Percentiles rank a stretch among this genome's conserved stretches.
phyloP scores from a whole-genome alignment of 2,113 vertebrate species.

The Nerophis lumbriciformis region DNA sequence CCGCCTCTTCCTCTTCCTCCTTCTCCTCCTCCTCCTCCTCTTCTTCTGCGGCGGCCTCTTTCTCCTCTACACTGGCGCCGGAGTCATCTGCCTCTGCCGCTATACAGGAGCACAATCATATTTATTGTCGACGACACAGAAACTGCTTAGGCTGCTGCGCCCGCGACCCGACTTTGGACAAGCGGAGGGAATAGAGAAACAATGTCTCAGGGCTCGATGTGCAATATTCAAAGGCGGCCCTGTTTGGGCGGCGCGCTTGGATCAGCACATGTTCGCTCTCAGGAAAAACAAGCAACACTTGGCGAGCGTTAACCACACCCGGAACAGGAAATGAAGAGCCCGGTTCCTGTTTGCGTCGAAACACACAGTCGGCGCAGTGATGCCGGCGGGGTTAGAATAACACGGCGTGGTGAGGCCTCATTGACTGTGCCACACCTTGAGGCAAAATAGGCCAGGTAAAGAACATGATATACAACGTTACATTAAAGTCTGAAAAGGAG shows the following conservation, averaged over 20 bases:
- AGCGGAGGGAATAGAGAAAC: too few relatives aligned
- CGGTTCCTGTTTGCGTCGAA: constrained; percentile 63
- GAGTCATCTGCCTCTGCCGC: constrained; percentile 52
- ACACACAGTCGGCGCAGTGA: constrained; percentile 43
- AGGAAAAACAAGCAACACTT: constrained; percentile 39
- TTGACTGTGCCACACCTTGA: constrained; percentile 22
- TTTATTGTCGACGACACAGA: background rate
- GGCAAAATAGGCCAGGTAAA: constrained; percentile 26
- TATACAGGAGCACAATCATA: constrained; percentile 11
- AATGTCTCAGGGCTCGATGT: background rate
- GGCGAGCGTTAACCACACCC: constrained; percentile 37
- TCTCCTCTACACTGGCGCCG: constrained; percentile 40
- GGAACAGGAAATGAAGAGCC: constrained; percentile 66
- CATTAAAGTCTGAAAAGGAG: too few relatives aligned
- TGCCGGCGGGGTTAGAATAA: constrained; percentile 52
- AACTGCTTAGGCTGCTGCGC: too few relatives aligned
- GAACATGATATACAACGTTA: too few relatives aligned
- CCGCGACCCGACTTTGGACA: too few relatives aligned
- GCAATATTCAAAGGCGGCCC: constrained; percentile 13
- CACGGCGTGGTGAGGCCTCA: constrained; percentile 34
- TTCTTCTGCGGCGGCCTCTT: constrained; percentile 22
- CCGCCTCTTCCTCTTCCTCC: constrained; percentile 40
- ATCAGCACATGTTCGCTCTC: constrained; percentile 6
- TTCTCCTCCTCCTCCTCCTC: constrained; percentile 37
- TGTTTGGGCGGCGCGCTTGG: constrained; percentile 18